These are phyloP conservation scores for Coremacera marginata DNA, from an alignment of 2,888 invertebrate species.

Conservation along the genomic window DNA sequence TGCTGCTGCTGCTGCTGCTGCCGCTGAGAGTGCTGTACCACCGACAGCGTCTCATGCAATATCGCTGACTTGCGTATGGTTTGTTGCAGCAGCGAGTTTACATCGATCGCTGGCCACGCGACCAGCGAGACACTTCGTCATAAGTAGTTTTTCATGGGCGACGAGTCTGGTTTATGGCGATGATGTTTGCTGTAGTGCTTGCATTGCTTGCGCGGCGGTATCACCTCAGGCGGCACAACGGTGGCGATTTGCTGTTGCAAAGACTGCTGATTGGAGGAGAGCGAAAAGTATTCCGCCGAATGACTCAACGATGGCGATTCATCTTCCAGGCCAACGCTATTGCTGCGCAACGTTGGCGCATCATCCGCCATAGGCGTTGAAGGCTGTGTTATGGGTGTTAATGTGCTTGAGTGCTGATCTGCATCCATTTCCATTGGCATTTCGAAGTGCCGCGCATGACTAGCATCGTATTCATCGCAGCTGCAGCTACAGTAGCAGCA, in stretches of 20 bases:
- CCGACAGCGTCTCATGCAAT: slow-evolving; percentile 61
- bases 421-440: slow-evolving; percentile 39
- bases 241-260: slow-evolving; percentile 24
- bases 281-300: slow-evolving; percentile 66
- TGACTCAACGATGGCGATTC: slow-evolving; percentile 63
- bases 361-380: slow-evolving; percentile 51
- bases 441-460: slow-evolving; percentile 55
- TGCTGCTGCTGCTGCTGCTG: slow-evolving; percentile 15
- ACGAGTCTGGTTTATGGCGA: slow-evolving; percentile 59
- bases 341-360: slow-evolving; percentile 57
- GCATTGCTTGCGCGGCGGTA: slow-evolving; percentile 50
- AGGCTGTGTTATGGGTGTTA: slow-evolving; percentile 59
- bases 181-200: slow-evolving; percentile 63
- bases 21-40: slow-evolving; percentile 42
- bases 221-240: slow-evolving; percentile 24
- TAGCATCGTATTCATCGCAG: slow-evolving; percentile 55
- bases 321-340: slow-evolving; percentile 54
- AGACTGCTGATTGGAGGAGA: slow-evolving; percentile 58
- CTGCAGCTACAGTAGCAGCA: slow-evolving; percentile 61
- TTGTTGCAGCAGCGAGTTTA: slow-evolving; percentile 67
- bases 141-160: slow-evolving; percentile 64
- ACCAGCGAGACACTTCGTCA: slow-evolving; percentile 71
- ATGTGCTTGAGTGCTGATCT: slow-evolving; percentile 56
- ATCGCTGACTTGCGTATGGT: slow-evolving; percentile 66
- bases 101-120: slow-evolving; percentile 70